Conservation (phyloP, 2,797 vertebrate species). For the Halcyon chelicuti region DNA sequence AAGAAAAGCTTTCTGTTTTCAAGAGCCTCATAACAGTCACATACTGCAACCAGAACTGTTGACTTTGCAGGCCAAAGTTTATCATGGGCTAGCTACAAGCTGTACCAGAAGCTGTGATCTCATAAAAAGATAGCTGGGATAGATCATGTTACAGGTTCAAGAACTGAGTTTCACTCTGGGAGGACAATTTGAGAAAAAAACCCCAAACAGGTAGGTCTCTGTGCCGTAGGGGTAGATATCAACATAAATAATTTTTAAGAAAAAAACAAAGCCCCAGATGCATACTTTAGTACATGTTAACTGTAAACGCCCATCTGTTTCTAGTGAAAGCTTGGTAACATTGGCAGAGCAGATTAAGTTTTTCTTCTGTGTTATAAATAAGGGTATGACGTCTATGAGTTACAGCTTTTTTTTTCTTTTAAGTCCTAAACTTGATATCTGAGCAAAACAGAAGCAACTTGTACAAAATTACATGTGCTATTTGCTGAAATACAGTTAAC, state of each 20-base stretch:
- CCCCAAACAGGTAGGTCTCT: neutral
- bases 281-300: neutral
- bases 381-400: neutral
- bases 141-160: neutral
- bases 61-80: neutral
- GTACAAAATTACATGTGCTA: neutral
- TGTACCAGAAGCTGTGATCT: neutral
- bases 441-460: neutral
- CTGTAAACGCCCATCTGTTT: neutral
- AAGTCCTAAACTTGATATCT: neutral
- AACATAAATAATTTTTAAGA: neutral
- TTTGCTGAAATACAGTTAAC: neutral
- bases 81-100: neutral
- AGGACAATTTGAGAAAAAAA: neutral
- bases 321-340: neutral
- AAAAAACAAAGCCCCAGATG: accelerated
- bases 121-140: neutral
- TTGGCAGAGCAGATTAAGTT: accelerated
- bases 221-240: neutral
- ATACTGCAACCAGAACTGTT: neutral
- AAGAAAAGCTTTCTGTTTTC: neutral
- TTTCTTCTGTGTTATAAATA: neutral
- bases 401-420: neutral
- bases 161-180: neutral
- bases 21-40: neutral